phyloP scores from a whole-genome alignment of 2,797 vertebrate genomes.

The Argya squamiceps region DNA sequence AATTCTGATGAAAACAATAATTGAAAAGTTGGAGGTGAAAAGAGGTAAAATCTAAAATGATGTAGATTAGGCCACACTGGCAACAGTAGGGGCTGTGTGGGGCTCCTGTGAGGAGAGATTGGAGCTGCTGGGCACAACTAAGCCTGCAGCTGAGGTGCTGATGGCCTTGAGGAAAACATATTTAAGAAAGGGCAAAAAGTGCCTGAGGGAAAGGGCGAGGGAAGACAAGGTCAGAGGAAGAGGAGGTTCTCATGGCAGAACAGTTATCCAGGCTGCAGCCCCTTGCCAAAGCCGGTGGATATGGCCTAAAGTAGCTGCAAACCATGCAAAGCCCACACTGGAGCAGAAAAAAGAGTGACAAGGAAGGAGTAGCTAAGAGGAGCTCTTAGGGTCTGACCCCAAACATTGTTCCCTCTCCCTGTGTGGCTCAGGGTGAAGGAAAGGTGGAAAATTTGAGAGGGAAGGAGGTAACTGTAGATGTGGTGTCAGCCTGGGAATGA shows the following conservation, averaged over 20 bases:
- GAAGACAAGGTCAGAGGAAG: background rate
- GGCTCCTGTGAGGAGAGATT: background rate
- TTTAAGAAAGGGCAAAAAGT: background rate
- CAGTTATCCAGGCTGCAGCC: background rate
- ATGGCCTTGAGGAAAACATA: background rate
- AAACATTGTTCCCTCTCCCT: background rate
- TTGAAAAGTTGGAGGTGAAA: background rate
- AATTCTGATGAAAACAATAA: background rate
- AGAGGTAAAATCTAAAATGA: background rate
- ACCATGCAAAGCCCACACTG: background rate
- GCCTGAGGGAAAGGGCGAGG: background rate
- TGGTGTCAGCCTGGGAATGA: background rate
- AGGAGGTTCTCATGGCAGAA: background rate
- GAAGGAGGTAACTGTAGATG: background rate
- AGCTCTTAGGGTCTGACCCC: background rate
- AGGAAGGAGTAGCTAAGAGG: background rate
- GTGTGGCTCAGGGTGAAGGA: background rate
- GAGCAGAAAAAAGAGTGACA: background rate
- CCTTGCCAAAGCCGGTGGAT: background rate
- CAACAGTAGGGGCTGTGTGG: too few species aligned
- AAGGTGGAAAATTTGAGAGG: background rate
- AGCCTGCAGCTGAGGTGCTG: accelerated
- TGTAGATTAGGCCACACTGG: background rate
- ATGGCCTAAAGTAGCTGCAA: background rate
- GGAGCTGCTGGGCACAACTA: background rate